These are phyloP conservation scores for Mormyrus proboscirostris DNA, from an alignment of 2,797 vertebrate species.

Conservation along the genomic window DNA sequence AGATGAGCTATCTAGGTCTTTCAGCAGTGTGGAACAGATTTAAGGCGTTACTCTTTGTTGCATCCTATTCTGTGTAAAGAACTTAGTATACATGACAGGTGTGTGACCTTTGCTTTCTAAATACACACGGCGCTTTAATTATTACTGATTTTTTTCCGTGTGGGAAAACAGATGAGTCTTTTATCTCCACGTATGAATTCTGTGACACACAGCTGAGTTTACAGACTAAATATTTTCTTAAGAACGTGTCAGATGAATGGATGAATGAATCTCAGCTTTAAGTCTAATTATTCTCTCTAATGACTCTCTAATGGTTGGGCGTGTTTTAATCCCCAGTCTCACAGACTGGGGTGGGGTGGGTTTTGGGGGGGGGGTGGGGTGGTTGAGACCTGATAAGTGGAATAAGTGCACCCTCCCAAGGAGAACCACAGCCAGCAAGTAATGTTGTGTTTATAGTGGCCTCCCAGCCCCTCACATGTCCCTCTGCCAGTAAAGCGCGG, in stretches of 20 bases:
- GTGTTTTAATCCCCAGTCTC: neutral
- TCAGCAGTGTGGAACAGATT: neutral
- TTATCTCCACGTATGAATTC: neutral
- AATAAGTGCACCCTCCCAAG: neutral
- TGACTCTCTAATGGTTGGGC: constrained; percentile 1
- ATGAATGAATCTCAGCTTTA: neutral
- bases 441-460: neutral
- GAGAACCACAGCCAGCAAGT: neutral
- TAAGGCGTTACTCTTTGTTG: neutral
- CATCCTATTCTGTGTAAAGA: neutral
- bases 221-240: constrained; percentile 10
- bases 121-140: neutral
- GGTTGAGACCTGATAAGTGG: neutral
- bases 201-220: neutral
- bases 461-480: neutral
- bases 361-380: neutral
- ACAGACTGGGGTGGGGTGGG: neutral
- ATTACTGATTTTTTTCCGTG: neutral
- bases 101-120: neutral
- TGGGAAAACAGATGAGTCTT: neutral
- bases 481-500: neutral
- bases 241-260: neutral
- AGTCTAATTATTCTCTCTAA: constrained; percentile 3
- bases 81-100: neutral
- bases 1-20: neutral